These are phyloP conservation scores for Aradophagus sp. DNA, from an alignment of 1,140 invertebrate species.

Conservation along the genomic window DNA sequence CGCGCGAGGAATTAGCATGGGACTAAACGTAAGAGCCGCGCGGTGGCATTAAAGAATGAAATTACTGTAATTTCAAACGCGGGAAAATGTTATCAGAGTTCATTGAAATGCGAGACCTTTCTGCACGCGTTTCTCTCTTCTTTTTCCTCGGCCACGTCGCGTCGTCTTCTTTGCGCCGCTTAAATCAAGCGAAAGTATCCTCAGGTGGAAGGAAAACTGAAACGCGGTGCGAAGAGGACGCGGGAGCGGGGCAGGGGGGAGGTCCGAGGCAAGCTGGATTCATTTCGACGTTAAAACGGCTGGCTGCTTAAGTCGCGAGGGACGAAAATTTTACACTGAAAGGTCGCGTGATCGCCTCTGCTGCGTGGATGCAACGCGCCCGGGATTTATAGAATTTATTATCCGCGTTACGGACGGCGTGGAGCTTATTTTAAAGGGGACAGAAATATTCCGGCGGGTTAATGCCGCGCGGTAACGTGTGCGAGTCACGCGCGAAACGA, in stretches of 20 bases:
- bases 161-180: too few relatives aligned
- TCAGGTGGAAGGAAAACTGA: conserved; percentile 23
- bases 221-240: conserved; percentile 3
- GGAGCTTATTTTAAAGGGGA: conserved; percentile 55
- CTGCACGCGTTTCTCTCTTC: too few relatives aligned
- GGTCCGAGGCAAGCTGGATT: background rate
- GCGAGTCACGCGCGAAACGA: conserved; percentile 57
- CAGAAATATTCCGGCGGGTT: conserved; percentile 53
- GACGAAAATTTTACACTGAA: conserved; percentile 31
- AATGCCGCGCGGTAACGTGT: conserved; percentile 48
- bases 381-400: conserved; percentile 55
- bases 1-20: too few relatives aligned
- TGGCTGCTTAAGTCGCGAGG: conserved; percentile 32
- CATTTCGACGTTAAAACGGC: conserved; percentile 37
- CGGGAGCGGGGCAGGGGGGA: conserved; percentile 1
- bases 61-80: too few relatives aligned
- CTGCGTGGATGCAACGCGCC: conserved; percentile 34
- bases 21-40: too few relatives aligned
- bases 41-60: too few relatives aligned
- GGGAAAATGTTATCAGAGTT: too few relatives aligned
- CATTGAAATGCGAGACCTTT: too few relatives aligned
- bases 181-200: conserved; percentile 39
- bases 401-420: conserved; percentile 47
- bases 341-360: conserved; percentile 47
- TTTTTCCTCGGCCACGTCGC: too few relatives aligned